phyloP scores from a whole-genome alignment of 2,888 invertebrate genomes.

The Archips crataeganus region DNA sequence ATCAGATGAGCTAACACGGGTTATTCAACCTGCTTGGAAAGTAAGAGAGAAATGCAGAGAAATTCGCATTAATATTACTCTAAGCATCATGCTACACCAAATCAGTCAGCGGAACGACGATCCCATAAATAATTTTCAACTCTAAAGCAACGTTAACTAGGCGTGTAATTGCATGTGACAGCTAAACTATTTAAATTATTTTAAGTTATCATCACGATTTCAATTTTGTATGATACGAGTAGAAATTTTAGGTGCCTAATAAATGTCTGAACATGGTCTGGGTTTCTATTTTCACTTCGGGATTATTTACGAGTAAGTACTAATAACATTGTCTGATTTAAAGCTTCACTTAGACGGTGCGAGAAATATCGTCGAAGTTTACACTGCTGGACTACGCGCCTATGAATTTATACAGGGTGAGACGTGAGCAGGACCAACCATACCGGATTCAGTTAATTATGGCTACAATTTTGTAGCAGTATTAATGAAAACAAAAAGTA shows the following conservation, averaged over 20 bases:
- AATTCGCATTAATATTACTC: constrained; percentile 69
- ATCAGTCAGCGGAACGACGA: constrained; percentile 59
- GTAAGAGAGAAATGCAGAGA: constrained; percentile 78
- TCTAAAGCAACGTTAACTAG: constrained; percentile 27
- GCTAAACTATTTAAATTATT: constrained; percentile 31
- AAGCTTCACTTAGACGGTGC: no score
- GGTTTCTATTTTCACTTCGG: constrained; percentile 32
- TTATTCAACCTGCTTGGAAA: constrained; percentile 81
- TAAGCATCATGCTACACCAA: constrained; percentile 65
- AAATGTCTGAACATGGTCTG: constrained; percentile 27
- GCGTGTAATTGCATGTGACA: constrained; percentile 15
- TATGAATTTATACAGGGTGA: no score
- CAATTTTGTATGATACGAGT: constrained; percentile 38
- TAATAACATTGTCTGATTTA: neutral
- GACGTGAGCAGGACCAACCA: no score
- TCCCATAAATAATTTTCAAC: constrained; percentile 38
- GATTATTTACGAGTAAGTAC: neutral
- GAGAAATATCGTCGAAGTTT: no score
- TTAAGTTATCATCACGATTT: constrained; percentile 41
- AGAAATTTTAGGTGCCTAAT: constrained; percentile 38
- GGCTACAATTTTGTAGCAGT: no score
- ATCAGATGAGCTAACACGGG: constrained; percentile 67
- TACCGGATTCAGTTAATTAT: no score
- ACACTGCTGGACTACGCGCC: no score
- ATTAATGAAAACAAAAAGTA: no score